Base-by-base conservation (phyloP, 64 coral and sea anemone species). In the Stichodactyla mertensii region DNA sequence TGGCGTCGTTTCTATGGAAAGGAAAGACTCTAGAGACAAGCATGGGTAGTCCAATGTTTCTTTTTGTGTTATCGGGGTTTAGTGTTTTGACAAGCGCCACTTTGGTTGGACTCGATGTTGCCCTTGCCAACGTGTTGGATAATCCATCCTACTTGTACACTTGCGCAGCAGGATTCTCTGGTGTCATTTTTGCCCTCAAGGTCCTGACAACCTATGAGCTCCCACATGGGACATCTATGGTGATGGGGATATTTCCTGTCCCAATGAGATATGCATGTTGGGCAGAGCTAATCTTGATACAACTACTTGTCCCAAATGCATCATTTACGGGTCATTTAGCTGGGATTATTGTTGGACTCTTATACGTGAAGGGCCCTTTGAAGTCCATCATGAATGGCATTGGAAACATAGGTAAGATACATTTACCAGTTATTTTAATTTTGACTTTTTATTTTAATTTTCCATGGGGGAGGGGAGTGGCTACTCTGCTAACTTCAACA, bases 1-100 rank as follows among this genome's bases (percentile, higher is more conserved):
- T 99, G 97, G 93, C 88, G 1, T 99, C 97, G 55, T 99, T 99
- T 64, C 80, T 99, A 71, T 99, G 97, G 97, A 99, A 99, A 78
- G 97, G 97, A 57, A 99, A 82, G 31, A 92, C 88, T 9, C 84
- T 99, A 51, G 97, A 99, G 52, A 55, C 60, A 79, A 78, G 82
- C 55, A 85, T 99, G 74, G 93, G 97, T 59, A 99, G 88, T 36
- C 14, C 61, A 52, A 92, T 82, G 16, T 92, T 99, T 60, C 82
- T 99, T 1, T 95, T 92, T 24, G 59, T 95, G 24, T 77, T 99
- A 18, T 55, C 90, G 58, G 97, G 92, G 8, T 99, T 99, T 28
- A 89, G 89, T 14, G 86, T 92, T 20, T 71, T 99, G 51, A 99
- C 97, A 7, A 95, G 87, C 82, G 26, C 86, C 16, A 57, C 92